phyloP scores from a whole-genome alignment of 2,113 vertebrate genomes.

The Sylvicapra grimmia region DNA sequence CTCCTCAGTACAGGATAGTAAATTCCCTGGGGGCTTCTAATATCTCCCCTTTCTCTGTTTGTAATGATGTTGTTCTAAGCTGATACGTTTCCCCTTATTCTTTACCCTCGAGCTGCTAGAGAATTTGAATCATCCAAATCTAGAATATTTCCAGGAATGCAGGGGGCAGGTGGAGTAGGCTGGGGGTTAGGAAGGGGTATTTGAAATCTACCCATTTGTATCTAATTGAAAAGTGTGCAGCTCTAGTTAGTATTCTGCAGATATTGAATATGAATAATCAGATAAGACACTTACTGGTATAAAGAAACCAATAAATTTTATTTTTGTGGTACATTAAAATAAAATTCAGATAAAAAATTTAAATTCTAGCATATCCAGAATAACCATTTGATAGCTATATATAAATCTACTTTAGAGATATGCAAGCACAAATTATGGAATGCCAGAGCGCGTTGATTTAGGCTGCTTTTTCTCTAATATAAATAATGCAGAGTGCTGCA shows the following conservation, averaged over 20 bases:
- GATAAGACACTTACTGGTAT: constrained; percentile 52
- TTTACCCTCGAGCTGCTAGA: not conserved
- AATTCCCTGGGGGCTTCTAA: constrained; percentile 31
- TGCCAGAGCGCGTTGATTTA: constrained; percentile 72
- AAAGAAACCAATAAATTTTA: constrained; percentile 71
- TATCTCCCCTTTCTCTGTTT: not conserved
- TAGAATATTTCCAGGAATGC: not conserved
- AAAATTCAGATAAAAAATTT: constrained; percentile 75
- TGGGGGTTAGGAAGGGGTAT: not conserved
- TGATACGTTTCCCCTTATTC: not conserved
- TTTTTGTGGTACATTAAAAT: constrained; percentile 72
- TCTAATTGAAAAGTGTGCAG: constrained; percentile 48
- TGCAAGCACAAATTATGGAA: constrained; percentile 69
- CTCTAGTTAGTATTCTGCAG: constrained; percentile 65
- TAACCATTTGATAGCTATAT: constrained; percentile 68
- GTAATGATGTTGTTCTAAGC: not conserved
- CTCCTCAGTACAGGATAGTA: constrained; percentile 1
- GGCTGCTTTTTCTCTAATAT: constrained; percentile 69
- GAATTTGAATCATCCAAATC: not conserved
- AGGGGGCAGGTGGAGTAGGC: not conserved
- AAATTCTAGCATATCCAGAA: constrained; percentile 70
- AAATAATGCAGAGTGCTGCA: constrained; percentile 74
- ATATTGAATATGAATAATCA: constrained; percentile 70
- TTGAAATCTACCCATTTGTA: not conserved
- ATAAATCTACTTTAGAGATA: constrained; percentile 74